Percentiles rank a stretch among this genome's conserved stretches.
Evolutionary conservation across 2,113 vertebrate species (phyloP).

Genomic region (Argyrosomus japonicus): DNA sequence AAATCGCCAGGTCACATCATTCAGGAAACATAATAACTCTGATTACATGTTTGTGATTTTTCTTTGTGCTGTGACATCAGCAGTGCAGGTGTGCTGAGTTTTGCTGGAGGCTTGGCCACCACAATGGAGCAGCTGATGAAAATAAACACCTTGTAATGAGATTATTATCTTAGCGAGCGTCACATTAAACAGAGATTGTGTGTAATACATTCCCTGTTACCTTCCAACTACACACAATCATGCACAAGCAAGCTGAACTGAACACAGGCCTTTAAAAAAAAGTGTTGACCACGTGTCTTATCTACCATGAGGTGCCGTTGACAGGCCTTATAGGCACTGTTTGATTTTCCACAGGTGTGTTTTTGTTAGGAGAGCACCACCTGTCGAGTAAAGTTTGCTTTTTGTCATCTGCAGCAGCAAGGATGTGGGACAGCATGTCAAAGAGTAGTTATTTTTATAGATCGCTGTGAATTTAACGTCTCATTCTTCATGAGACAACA

Average conservation of each 20-base stretch:
- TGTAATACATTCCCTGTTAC: not conserved
- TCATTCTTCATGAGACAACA: not conserved
- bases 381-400: slow-evolving; percentile 30
- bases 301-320: slow-evolving; percentile 25
- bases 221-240: not conserved
- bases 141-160: slow-evolving; percentile 50
- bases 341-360: slow-evolving; percentile 80
- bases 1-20: slow-evolving; percentile 1
- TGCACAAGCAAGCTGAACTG: not conserved
- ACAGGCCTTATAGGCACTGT: slow-evolving; percentile 3
- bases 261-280: not conserved
- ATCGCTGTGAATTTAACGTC: not conserved
- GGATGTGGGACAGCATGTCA: not conserved
- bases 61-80: slow-evolving; percentile 51
- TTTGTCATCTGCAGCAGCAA: not conserved
- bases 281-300: not conserved
- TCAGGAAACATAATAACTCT: slow-evolving; percentile 37
- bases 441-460: not conserved
- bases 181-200: not conserved
- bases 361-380: slow-evolving; percentile 43
- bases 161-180: slow-evolving; percentile 34
- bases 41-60: slow-evolving; percentile 38
- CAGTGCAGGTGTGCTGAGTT: slow-evolving; percentile 44
- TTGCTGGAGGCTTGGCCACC: not conserved
- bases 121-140: slow-evolving; percentile 15